Evolutionary conservation across 1,140 invertebrate species (phyloP).

Genomic region (Drosophila athabasca): DNA sequence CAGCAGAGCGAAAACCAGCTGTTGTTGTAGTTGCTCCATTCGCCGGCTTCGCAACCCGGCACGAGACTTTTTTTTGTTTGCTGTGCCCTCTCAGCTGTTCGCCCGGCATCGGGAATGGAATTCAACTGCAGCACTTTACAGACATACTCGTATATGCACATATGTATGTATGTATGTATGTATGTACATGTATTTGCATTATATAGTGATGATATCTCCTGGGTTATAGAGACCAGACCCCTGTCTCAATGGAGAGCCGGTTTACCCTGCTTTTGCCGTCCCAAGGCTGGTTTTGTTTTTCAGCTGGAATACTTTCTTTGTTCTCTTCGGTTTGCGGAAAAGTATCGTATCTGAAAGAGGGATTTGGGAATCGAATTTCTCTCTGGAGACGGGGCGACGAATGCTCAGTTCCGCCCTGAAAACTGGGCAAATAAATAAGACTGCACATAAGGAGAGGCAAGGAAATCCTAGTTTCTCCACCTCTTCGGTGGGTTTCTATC

Average conservation of each 20-base stretch:
- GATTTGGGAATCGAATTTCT: too few relatives aligned
- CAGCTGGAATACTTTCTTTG: conserved; percentile 73
- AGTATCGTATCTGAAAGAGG: conserved; percentile 7
- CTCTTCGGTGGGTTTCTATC: too few relatives aligned
- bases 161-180: neutral
- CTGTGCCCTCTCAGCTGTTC: conserved; percentile 63
- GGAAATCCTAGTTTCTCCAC: too few relatives aligned
- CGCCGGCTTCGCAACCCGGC: conserved; percentile 57
- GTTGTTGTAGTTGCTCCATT: conserved; percentile 71
- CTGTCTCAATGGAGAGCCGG: conserved; percentile 37
- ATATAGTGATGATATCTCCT: conserved; percentile 34
- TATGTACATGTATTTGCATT: conserved; percentile 17
- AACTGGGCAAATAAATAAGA: too few relatives aligned
- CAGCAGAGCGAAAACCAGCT: conserved; percentile 54
- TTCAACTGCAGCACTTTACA: conserved; percentile 77
- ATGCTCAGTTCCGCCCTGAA: too few relatives aligned
- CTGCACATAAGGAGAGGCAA: too few relatives aligned
- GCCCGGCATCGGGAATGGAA: conserved; percentile 59
- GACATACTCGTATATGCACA: conserved; percentile 5
- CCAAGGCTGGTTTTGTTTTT: conserved; percentile 36
- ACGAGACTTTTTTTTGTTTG: conserved; percentile 20
- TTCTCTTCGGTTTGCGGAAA: conserved; percentile 45
- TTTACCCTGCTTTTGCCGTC: conserved; percentile 36
- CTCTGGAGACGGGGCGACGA: too few relatives aligned
- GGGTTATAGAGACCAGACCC: conserved; percentile 17